Base-by-base conservation (phyloP, 2,797 vertebrate genomes). In the Hyperoplus lanceolatus region DNA sequence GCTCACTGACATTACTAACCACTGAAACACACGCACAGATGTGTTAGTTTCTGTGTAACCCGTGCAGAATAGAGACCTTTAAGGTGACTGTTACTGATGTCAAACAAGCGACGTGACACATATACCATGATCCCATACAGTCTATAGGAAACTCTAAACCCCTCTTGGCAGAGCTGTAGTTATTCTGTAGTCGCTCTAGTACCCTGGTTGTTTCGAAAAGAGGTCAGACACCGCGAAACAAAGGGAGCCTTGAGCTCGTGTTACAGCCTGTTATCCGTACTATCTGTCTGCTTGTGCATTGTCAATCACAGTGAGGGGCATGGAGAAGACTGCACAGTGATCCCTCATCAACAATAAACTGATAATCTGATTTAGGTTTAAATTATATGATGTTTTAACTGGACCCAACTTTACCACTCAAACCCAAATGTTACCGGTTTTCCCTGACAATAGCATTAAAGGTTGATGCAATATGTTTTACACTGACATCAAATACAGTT, bases 1-100 rank as follows among this genome's bases (percentile, higher is more conserved):
- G 94, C 18, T 97, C 97, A 70, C 96, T 96, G 87, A 96, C 96
- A 11, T 96, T 94, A 77, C 92, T 96, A 83, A 98, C 94, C 90
- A 97, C 97, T 98, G 92, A 57, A 82, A 91, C 61, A 85, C 84
- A 84, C 38, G 9, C 12, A 70, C 41, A 60, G 16, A 70, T 11
- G 68, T 50, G 46, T 74, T n/a, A 60, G 62, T n/a, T 29, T 41
- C 38, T 48, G 65, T 59, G 38, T 69, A 60, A 70, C 48, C 77
- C 36, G 77, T 4, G 60, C 45, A 38, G 45, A 57, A 51, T 48
- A 5, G 59, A 77, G 46, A 58, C 51, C 39, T 58, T 72, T 78
- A 70, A 72, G 75, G 77, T 78, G 70, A 73, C 81, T 59, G 53
- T 79, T 12, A 67, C 46, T 76, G 48, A 79, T 82, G 86, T 76